Base-by-base conservation (phyloP, 1,140 invertebrate species). In the Musca vetustissima region DNA sequence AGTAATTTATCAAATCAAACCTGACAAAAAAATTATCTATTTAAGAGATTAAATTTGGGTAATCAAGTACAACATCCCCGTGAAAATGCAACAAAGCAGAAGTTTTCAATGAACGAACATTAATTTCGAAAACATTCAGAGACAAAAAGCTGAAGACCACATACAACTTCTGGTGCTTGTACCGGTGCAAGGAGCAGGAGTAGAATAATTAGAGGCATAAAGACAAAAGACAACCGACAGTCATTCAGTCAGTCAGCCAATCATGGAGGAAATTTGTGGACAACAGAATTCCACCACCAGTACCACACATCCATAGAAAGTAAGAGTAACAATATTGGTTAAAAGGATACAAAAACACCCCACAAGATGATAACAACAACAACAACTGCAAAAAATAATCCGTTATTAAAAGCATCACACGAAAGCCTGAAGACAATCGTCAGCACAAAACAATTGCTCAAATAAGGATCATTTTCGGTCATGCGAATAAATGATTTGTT, bases 401-500 rank as follows among this genome's bases (percentile, higher is more conserved):
- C 64, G 64, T 65, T 47, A 65, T 65, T 65, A 65, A 65, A 36
- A 49, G 47, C 64, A 65, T 50, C 64, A 65, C 43, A 36, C 57
- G 28, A 65, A 48, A 65, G 64, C 47, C 64, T 17, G 24, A 65
- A 48, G 64, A 65, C 48, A 50, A 65, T 49, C 64, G 50, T 19
- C 17, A 24, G 22, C 50, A 24, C n/a, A 28, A 65, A 47, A 49
- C 64, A 61, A 61, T 61, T 61, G 57, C 28, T 61, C 57, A 65
- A 49, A 65, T 24, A 50, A 43, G 48, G 64, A 49, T 50, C 43
- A 50, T 50, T 65, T 7, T 47, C 43, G 48, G 64, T 65, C 64
- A 50, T 48, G 48, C 64, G 64, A 65, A 65, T 48, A 65, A 65
- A 65, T 65, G 64, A 65, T 65, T 65, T 65, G 64, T 65, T 65